Percentiles rank a stretch among this genome's conserved stretches.
Conservation (phyloP, 1,140 invertebrate species). For the Piezodorus guildinii region DNA sequence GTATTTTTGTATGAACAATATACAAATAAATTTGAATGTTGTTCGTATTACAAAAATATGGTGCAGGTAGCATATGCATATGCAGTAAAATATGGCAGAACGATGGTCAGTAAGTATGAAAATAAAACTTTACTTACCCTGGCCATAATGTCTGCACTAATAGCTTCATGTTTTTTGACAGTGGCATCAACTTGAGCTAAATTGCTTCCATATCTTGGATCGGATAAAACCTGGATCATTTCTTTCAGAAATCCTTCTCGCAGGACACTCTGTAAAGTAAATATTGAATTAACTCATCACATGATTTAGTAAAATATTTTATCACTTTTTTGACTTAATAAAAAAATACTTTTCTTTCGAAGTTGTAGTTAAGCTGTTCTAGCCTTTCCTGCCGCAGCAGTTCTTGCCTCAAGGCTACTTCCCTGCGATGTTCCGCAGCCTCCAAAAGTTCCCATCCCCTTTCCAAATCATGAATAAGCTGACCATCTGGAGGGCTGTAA, state of each 20-base stretch:
- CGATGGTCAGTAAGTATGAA: too few species aligned
- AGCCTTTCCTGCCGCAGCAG: conserved; percentile 83
- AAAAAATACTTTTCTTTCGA: conserved; percentile 70
- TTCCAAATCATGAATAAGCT: conserved; percentile 84
- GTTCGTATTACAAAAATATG: too few species aligned
- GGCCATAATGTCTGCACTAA: conserved; percentile 91
- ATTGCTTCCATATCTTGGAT: conserved; percentile 83
- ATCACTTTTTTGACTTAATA: neutral
- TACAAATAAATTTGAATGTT: too few species aligned
- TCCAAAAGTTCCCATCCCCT: conserved; percentile 85
- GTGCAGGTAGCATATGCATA: too few species aligned
- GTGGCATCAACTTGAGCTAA: conserved; percentile 90
- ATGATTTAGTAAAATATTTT: neutral
- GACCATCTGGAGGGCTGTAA: conserved; percentile 83
- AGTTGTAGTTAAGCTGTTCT: conserved; percentile 91
- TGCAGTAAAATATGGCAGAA: too few species aligned
- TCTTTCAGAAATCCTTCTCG: conserved; percentile 91
- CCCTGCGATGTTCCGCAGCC: conserved; percentile 85
- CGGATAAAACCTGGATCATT: conserved; percentile 91
- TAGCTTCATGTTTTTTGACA: conserved; percentile 96
- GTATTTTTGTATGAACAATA: too few species aligned
- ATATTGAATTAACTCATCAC: neutral
- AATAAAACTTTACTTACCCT: conserved; percentile 37
- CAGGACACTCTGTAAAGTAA: conserved; percentile 56
- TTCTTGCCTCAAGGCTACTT: conserved; percentile 84